Percentiles rank a stretch among this genome's conserved stretches.
These are phyloP conservation scores for Holcopasites calliopsidis DNA, from an alignment of 1,140 invertebrate genomes.

Conservation along the genomic window DNA sequence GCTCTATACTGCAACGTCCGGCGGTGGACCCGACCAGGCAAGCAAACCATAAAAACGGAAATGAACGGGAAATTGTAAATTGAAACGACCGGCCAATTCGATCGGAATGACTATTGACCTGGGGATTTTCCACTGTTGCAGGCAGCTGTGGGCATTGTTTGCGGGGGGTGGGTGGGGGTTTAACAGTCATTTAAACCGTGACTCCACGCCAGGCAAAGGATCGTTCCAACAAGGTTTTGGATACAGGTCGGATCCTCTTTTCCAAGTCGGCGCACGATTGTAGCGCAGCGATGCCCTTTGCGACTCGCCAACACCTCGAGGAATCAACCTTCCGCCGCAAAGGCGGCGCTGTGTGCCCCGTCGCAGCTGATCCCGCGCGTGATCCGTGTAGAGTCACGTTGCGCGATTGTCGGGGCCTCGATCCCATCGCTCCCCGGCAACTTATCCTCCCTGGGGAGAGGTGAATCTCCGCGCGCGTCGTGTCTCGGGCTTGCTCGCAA, in stretches of 20 bases:
- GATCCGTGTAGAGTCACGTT: conserved; percentile 54
- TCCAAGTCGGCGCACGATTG: conserved; percentile 32
- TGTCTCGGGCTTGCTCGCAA: neutral
- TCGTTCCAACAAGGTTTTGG: conserved; percentile 67
- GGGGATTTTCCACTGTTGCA: conserved; percentile 10
- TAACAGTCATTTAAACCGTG: conserved; percentile 69
- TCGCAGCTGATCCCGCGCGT: conserved; percentile 34
- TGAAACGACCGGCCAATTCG: no score
- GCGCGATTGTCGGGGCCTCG: conserved; percentile 27
- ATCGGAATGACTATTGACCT: neutral
- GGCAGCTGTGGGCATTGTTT: conserved; percentile 59
- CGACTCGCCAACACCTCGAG: conserved; percentile 4
- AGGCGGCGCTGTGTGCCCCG: conserved; percentile 26
- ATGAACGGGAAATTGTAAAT: neutral
- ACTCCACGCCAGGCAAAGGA: conserved; percentile 62
- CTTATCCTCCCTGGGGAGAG: conserved; percentile 2
- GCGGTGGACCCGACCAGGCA: neutral
- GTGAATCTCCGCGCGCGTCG: neutral
- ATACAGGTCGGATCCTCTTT: conserved; percentile 57
- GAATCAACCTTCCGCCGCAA: conserved; percentile 37
- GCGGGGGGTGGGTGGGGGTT: conserved; percentile 56
- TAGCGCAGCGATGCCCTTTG: conserved; percentile 54
- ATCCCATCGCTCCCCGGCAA: neutral
- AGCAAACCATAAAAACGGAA: neutral
- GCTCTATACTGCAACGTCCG: neutral